phyloP scores from a whole-genome alignment of 2,888 invertebrate genomes.

The Drosophila mimetica region DNA sequence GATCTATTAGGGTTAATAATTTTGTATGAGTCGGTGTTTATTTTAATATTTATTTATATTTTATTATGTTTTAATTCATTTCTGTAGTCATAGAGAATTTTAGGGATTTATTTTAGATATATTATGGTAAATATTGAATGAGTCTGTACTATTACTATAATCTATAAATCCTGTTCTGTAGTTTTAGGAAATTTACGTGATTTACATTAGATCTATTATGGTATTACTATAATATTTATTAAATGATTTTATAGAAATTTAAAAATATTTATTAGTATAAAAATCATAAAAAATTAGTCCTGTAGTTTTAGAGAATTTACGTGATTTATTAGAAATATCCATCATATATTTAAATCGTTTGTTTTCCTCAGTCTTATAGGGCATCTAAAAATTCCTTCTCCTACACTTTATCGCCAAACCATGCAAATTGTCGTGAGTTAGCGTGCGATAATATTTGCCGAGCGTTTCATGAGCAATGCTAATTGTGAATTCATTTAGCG shows the following conservation, averaged over 20 bases:
- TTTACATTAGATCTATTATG: too few relatives aligned
- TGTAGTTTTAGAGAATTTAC: too few relatives aligned
- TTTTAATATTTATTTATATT: not conserved
- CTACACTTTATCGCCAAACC: not conserved
- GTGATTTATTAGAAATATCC: not conserved
- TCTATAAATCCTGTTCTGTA: too few relatives aligned
- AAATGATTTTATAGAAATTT: too few relatives aligned
- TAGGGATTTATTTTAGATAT: too few relatives aligned
- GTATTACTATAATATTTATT: too few relatives aligned
- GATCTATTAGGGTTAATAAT: not conserved
- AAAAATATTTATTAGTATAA: not conserved
- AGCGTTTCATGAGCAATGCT: conserved; percentile 24
- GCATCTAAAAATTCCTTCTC: conserved; percentile 9
- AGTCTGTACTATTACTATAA: too few relatives aligned
- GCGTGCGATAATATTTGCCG: conserved; percentile 27
- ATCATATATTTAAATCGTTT: not conserved
- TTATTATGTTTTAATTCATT: too few relatives aligned
- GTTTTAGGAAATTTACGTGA: too few relatives aligned
- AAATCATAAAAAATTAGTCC: not conserved
- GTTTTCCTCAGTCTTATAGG: not conserved
- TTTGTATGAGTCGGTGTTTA: not conserved
- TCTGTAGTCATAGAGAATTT: too few relatives aligned
- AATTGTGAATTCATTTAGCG: conserved; percentile 44
- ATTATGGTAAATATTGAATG: too few relatives aligned
- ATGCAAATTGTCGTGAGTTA: conserved; percentile 31